phyloP scores from a whole-genome alignment of 1,140 invertebrate genomes.

The Pinna nobilis region DNA sequence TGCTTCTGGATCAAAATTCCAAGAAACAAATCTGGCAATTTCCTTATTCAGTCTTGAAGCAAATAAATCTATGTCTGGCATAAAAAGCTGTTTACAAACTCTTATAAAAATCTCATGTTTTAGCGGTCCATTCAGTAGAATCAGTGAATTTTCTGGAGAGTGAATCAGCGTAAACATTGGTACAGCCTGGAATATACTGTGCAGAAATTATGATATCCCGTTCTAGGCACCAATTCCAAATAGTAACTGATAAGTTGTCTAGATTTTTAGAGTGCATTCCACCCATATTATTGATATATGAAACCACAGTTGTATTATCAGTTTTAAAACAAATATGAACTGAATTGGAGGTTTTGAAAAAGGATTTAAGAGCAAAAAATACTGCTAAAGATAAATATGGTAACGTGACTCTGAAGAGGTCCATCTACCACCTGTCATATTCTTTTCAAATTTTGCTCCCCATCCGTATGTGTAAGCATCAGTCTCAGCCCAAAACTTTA shows the following conservation, averaged over 20 bases:
- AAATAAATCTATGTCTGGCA: slow-evolving; percentile 40
- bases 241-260: slow-evolving; percentile 22
- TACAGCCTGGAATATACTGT: slow-evolving; percentile 20
- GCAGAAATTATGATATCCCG: slow-evolving; percentile 30
- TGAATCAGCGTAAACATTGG: slow-evolving; percentile 38
- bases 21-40: slow-evolving; percentile 19
- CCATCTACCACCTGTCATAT: slow-evolving; percentile 21
- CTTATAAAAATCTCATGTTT: slow-evolving; percentile 30
- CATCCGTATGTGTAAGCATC: slow-evolving; percentile 33
- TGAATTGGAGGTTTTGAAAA: not conserved
- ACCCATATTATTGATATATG: slow-evolving; percentile 43
- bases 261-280: slow-evolving; percentile 19
- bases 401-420: not conserved
- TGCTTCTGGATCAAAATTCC: slow-evolving; percentile 4
- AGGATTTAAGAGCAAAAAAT: slow-evolving; percentile 26
- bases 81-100: slow-evolving; percentile 14
- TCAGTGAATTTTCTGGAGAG: slow-evolving; percentile 28
- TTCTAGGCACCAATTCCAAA: slow-evolving; percentile 40
- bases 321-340: slow-evolving; percentile 23
- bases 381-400: slow-evolving; percentile 30
- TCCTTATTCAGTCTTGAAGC: slow-evolving; percentile 26
- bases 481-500: slow-evolving; percentile 3
- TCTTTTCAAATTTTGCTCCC: slow-evolving; percentile 21
- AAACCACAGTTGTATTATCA: slow-evolving; percentile 32
- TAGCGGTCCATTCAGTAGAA: slow-evolving; percentile 22